Conservation (phyloP, 2,113 vertebrate species). For the Channa argus region DNA sequence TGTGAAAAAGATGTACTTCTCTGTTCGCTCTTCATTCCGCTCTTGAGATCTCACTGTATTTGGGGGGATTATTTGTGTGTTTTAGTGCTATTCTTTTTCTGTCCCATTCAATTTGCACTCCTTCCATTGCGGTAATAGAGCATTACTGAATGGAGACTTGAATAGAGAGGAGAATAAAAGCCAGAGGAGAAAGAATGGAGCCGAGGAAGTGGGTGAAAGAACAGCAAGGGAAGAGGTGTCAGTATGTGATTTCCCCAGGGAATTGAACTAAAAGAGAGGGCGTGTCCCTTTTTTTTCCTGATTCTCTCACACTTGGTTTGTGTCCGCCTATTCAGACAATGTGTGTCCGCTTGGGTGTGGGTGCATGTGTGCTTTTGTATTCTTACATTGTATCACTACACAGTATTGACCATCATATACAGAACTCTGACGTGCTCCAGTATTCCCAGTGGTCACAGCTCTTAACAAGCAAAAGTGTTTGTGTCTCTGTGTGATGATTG, state of each 20-base stretch:
- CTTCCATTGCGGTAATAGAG: constrained; percentile 53
- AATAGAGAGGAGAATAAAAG: constrained; percentile 67
- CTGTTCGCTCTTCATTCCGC: constrained; percentile 21
- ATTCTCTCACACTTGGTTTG: neutral
- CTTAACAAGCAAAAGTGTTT: constrained; percentile 15
- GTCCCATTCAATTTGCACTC: constrained; percentile 48
- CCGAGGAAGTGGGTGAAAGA: constrained; percentile 61
- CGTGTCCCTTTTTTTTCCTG: constrained; percentile 37
- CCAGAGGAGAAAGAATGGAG: constrained; percentile 48
- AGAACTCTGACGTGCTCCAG: constrained; percentile 17
- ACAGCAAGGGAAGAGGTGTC: constrained; percentile 56
- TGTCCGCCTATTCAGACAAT: neutral
- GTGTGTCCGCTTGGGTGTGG: constrained; percentile 4
- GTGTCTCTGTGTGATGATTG: neutral
- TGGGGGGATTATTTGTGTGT: constrained; percentile 26
- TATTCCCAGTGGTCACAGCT: constrained; percentile 30
- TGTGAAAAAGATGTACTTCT: constrained; percentile 9
- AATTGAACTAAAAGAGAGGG: constrained; percentile 51
- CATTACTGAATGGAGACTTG: constrained; percentile 54
- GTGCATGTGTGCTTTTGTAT: constrained; percentile 5
- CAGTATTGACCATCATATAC: constrained; percentile 47
- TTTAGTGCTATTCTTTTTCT: constrained; percentile 47
- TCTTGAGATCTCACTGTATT: constrained; percentile 13
- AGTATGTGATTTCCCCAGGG: constrained; percentile 63
- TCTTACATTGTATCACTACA: constrained; percentile 21